These are phyloP conservation scores for Helostoma temminkii DNA, from an alignment of 2,797 vertebrate genomes.

Conservation along the genomic window DNA sequence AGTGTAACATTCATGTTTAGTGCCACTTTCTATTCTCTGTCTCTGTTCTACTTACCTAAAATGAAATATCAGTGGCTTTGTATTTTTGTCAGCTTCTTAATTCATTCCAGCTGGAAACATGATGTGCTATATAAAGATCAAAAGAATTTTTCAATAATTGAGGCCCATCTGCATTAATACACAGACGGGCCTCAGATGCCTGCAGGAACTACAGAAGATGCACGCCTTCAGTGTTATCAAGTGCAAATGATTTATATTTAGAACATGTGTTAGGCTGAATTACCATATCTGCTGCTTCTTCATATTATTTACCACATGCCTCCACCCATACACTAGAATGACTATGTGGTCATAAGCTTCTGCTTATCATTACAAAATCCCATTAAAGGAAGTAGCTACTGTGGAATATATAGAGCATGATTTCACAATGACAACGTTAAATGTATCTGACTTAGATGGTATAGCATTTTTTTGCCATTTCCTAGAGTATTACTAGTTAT, in stretches of 20 bases:
- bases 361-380: slow-evolving; percentile 45
- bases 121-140: slow-evolving; percentile 74
- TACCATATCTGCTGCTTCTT: slow-evolving; percentile 23
- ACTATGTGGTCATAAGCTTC: slow-evolving; percentile 32
- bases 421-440: slow-evolving; percentile 14
- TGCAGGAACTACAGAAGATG: slow-evolving; percentile 16
- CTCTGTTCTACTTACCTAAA: slow-evolving; percentile 34
- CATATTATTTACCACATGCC: slow-evolving; percentile 22
- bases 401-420: background rate
- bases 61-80: slow-evolving; percentile 55
- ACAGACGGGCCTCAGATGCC: slow-evolving; percentile 61
- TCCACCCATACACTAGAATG: slow-evolving; percentile 19
- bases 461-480: background rate
- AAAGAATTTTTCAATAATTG: slow-evolving; percentile 36
- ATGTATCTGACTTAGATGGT: slow-evolving; percentile 4
- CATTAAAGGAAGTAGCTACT: slow-evolving; percentile 12
- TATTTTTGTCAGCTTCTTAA: slow-evolving; percentile 60
- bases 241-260: slow-evolving; percentile 37
- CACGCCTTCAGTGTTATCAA: slow-evolving; percentile 20
- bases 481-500: slow-evolving; percentile 9
- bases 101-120: slow-evolving; percentile 35
- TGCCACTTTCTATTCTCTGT: slow-evolving; percentile 31
- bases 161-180: slow-evolving; percentile 52
- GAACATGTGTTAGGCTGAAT: slow-evolving; percentile 3
- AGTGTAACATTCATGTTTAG: slow-evolving; percentile 69